These are phyloP conservation scores for Danaus chrysippus DNA, from an alignment of 2,888 invertebrate genomes.

Conservation along the genomic window DNA sequence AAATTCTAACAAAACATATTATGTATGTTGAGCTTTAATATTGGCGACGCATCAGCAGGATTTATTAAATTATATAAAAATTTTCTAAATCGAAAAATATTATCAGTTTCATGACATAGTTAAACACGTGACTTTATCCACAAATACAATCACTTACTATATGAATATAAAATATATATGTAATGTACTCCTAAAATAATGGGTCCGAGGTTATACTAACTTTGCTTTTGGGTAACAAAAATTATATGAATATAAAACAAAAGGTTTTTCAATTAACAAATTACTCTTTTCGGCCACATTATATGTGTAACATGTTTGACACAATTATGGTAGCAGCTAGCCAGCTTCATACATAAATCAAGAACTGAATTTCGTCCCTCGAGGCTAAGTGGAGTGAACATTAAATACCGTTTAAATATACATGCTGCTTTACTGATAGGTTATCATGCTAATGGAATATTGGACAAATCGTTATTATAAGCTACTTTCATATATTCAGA, in stretches of 20 bases:
- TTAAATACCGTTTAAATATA: slow-evolving; percentile 9
- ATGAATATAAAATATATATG: too few relatives aligned
- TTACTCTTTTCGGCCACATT: not conserved
- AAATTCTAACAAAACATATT: not conserved
- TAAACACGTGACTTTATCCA: too few relatives aligned
- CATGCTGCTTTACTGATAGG: slow-evolving; percentile 8
- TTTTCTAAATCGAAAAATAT: too few relatives aligned
- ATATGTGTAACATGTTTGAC: not conserved
- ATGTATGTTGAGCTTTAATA: not conserved
- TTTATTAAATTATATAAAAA: too few relatives aligned
- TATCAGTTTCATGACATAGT: too few relatives aligned
- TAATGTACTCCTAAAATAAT: too few relatives aligned
- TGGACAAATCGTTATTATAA: slow-evolving; percentile 3
- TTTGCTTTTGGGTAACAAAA: too few relatives aligned
- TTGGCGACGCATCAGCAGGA: too few relatives aligned
- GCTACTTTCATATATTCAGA: not conserved
- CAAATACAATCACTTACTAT: too few relatives aligned
- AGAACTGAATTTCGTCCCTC: slow-evolving; percentile 7
- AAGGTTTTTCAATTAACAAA: not conserved
- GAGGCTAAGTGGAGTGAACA: slow-evolving; percentile 8
- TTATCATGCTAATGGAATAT: slow-evolving; percentile 6
- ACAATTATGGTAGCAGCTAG: slow-evolving; percentile 4
- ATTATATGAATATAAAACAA: not conserved
- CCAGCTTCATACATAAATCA: slow-evolving; percentile 8
- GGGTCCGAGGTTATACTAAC: too few relatives aligned